phyloP scores from a whole-genome alignment of 2,113 vertebrate genomes.

The Laticauda laticaudata region DNA sequence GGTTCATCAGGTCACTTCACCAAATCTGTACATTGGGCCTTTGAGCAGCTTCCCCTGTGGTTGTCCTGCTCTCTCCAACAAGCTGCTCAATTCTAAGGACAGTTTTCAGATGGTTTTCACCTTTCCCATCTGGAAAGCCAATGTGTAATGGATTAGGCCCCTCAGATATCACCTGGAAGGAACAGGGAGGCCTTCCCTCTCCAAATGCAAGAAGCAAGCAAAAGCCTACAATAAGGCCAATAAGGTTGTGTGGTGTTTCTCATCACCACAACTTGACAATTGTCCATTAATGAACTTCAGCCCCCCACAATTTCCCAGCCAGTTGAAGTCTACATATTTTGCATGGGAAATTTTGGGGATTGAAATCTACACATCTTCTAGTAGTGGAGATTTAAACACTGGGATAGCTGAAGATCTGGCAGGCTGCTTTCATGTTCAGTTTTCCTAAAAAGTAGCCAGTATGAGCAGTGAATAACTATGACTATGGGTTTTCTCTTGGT shows the following conservation, averaged over 20 bases:
- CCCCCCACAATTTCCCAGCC: neutral
- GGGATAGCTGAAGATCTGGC: neutral
- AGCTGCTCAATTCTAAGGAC: neutral
- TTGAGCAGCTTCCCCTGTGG: neutral
- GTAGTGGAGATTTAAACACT: neutral
- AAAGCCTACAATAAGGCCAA: neutral
- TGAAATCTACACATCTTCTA: neutral
- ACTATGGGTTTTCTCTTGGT: neutral
- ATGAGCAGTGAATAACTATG: neutral
- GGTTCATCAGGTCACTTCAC: neutral
- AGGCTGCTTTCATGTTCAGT: neutral
- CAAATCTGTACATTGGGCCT: neutral
- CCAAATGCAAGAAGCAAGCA: neutral
- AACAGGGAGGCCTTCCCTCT: neutral
- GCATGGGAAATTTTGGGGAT: neutral
- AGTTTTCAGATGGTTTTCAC: neutral
- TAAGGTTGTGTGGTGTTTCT: neutral
- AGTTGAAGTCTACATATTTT: neutral
- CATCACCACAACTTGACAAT: neutral
- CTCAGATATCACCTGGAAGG: neutral
- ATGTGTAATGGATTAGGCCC: neutral
- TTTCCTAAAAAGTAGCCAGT: neutral
- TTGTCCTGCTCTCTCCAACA: neutral
- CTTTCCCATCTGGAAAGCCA: neutral
- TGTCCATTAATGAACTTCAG: neutral